phyloP scores from a whole-genome alignment of 1,140 invertebrate genomes.

The Limonius californicus region DNA sequence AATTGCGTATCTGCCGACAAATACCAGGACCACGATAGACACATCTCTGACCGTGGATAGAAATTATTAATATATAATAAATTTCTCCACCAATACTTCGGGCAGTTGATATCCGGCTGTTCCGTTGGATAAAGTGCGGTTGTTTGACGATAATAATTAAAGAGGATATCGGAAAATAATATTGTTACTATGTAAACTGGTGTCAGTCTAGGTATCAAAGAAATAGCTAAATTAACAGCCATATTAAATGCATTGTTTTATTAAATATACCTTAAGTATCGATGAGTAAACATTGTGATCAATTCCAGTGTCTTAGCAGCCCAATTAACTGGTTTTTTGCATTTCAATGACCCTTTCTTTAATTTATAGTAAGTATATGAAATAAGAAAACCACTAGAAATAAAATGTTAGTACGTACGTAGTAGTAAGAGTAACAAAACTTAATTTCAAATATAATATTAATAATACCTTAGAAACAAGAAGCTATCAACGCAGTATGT shows the following conservation, averaged over 20 bases:
- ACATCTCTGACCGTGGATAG: conserved; percentile 54
- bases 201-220: conserved; percentile 46
- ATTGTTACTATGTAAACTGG: conserved; percentile 55
- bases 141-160: conserved; percentile 48
- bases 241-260: too few relatives aligned
- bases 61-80: conserved; percentile 62
- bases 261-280: conserved; percentile 48
- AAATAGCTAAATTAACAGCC: conserved; percentile 6
- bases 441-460: not conserved
- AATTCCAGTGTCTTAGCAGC: conserved; percentile 39
- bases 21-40: conserved; percentile 80
- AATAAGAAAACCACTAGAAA: conserved; percentile 52
- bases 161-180: conserved; percentile 50
- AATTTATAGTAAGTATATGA: conserved; percentile 46
- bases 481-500: conserved; percentile 51
- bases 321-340: conserved; percentile 33
- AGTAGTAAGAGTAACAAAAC: not conserved
- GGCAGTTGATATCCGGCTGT: conserved; percentile 49
- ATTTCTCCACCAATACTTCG: conserved; percentile 63
- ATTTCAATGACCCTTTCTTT: conserved; percentile 31
- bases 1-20: conserved; percentile 79
- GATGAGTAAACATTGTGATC: conserved; percentile 37
- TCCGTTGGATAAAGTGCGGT: conserved; percentile 53
- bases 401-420: too few relatives aligned
- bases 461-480: conserved; percentile 45